Percentiles rank a stretch among this genome's conserved stretches.
phyloP scores from a whole-genome alignment of 2,113 vertebrate species.

The Fulica atra region DNA sequence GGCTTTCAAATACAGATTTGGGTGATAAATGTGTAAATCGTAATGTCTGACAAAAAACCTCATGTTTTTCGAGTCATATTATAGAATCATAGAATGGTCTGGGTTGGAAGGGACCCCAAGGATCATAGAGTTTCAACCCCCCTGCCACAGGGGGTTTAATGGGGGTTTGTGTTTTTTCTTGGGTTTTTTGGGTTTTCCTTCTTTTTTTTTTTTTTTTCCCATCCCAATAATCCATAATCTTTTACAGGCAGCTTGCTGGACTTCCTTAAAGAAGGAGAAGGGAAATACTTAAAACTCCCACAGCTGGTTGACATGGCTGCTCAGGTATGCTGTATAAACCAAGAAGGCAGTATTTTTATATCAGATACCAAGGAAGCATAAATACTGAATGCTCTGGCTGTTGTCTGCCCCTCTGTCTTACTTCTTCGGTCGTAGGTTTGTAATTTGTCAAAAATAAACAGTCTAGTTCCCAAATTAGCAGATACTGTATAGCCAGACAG shows the following conservation, averaged over 20 bases:
- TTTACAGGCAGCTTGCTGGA: constrained; percentile 90
- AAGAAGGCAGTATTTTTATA: background rate
- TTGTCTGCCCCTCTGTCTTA: background rate
- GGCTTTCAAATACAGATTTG: background rate
- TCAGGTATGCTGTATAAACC: constrained; percentile 78
- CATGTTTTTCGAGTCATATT: background rate
- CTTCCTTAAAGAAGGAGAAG: constrained; percentile 94
- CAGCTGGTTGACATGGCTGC: constrained; percentile 95
- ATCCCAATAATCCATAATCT: background rate
- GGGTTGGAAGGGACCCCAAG: too few relatives aligned
- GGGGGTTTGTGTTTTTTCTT: too few relatives aligned
- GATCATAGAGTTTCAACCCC: too few relatives aligned
- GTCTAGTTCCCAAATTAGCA: background rate
- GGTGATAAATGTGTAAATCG: background rate
- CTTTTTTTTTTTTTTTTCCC: background rate
- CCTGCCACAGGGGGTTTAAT: too few relatives aligned
- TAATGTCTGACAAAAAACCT: background rate
- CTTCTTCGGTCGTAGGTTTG: background rate
- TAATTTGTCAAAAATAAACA: background rate
- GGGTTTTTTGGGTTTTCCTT: background rate
- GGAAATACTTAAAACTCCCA: constrained; percentile 93
- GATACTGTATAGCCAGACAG: background rate
- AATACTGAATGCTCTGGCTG: background rate
- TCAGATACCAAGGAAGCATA: background rate
- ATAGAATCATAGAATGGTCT: too few relatives aligned